phyloP scores from a whole-genome alignment of 1,140 invertebrate species.

The Drosophila pruinosa region DNA sequence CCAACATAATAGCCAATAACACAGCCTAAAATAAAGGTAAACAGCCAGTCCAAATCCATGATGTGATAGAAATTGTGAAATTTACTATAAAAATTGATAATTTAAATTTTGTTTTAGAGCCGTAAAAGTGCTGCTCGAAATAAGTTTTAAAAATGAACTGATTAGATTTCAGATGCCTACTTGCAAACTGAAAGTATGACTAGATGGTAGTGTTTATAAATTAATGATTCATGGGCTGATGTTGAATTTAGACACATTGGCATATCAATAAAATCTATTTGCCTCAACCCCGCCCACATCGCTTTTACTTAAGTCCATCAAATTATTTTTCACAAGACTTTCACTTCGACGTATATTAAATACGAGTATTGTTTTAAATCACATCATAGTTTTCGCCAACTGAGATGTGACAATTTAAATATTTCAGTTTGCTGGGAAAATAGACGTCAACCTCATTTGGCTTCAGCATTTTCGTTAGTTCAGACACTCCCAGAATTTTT shows the following conservation, averaged over 20 bases:
- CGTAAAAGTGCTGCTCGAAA: neutral
- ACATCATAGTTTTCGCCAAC: constrained; percentile 3
- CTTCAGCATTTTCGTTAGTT: neutral
- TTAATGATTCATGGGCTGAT: neutral
- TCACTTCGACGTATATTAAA: too few relatives aligned
- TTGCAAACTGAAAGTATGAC: neutral
- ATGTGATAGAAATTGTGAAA: neutral
- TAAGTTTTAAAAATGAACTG: neutral
- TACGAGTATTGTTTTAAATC: too few relatives aligned
- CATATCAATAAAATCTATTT: too few relatives aligned
- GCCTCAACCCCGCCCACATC: too few relatives aligned
- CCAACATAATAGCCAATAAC: constrained; percentile 50
- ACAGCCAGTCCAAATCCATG: constrained; percentile 53
- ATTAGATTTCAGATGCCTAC: neutral
- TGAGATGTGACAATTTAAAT: neutral
- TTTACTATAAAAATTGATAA: neutral
- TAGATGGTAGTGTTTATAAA: too few relatives aligned
- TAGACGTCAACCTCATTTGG: neutral
- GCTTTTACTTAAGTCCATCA: too few relatives aligned
- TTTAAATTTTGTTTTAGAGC: neutral
- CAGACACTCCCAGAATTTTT: neutral
- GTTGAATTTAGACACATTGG: too few relatives aligned
- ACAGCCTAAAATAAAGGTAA: constrained; percentile 43
- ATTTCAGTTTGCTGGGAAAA: neutral
- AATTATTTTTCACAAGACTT: too few relatives aligned